Percentiles rank a stretch among this genome's conserved stretches.
Evolutionary conservation across 2,888 invertebrate genomes (phyloP).

Genomic region (Polydrusus tereticollis): DNA sequence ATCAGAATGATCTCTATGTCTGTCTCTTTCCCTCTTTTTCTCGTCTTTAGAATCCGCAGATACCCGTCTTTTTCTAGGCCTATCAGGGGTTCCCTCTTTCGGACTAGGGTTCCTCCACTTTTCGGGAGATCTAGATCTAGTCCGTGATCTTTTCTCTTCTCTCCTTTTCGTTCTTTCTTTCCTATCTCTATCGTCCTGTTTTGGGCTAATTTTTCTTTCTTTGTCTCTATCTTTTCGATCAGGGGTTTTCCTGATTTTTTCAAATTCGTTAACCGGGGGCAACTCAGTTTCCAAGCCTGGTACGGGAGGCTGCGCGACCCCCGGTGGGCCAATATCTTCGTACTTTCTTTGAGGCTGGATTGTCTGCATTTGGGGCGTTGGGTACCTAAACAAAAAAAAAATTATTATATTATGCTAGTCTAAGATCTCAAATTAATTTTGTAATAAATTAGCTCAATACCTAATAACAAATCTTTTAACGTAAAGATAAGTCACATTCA

Average conservation of each 20-base stretch:
- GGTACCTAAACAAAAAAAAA: slow-evolving; percentile 43
- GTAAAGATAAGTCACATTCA: not conserved
- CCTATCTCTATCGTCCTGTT: slow-evolving; percentile 49
- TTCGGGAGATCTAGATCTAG: slow-evolving; percentile 54
- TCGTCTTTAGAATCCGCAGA: slow-evolving; percentile 51
- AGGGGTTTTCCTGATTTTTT: slow-evolving; percentile 34
- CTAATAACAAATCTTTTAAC: not conserved
- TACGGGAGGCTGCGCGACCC: slow-evolving; percentile 72
- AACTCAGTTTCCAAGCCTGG: slow-evolving; percentile 74
- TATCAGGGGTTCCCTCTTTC: slow-evolving; percentile 65
- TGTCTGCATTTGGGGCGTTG: slow-evolving; percentile 53
- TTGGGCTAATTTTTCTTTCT: slow-evolving; percentile 40
- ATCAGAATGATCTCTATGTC: slow-evolving; percentile 61
- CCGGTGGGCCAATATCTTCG: slow-evolving; percentile 56
- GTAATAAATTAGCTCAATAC: not conserved
- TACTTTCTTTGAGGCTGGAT: slow-evolving; percentile 54
- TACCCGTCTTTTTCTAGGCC: slow-evolving; percentile 61
- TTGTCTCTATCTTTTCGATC: slow-evolving; percentile 40
- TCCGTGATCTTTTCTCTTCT: slow-evolving; percentile 51
- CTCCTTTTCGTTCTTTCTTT: slow-evolving; percentile 35
- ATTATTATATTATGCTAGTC: not conserved
- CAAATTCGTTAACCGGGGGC: slow-evolving; percentile 52
- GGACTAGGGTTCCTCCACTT: slow-evolving; percentile 59
- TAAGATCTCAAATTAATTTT: not conserved
- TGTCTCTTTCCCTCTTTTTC: slow-evolving; percentile 53